These are phyloP conservation scores for Priocnemis perturbator DNA, from an alignment of 2,888 invertebrate genomes.

Conservation along the genomic window DNA sequence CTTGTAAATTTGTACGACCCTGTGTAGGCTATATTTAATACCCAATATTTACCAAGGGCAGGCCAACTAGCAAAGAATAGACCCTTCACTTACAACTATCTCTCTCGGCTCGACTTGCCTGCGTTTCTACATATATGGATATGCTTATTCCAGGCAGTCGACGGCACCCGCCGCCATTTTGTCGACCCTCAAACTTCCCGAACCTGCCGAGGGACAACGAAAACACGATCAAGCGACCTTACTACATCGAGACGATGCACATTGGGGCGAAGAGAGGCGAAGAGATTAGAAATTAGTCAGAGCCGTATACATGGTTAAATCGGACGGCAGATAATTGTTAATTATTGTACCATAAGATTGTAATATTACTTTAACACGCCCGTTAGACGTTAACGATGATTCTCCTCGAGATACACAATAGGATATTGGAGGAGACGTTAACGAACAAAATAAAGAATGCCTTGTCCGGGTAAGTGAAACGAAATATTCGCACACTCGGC, in stretches of 20 bases:
- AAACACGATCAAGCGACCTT: constrained; percentile 22
- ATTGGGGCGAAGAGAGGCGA: constrained; percentile 30
- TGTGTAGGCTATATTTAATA: no score
- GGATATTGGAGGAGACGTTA: constrained; percentile 98
- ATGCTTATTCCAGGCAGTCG: no score
- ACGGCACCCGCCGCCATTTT: no score
- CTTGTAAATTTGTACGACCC: no score
- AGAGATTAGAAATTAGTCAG: constrained; percentile 64
- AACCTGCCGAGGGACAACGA: no score
- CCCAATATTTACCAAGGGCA: no score
- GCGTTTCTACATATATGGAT: no score
- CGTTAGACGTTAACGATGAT: constrained; percentile 82
- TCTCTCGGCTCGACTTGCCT: no score
- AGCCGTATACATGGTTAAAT: constrained; percentile 66
- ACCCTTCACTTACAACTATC: no score
- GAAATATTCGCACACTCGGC: constrained; percentile 70
- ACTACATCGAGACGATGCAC: constrained; percentile 34
- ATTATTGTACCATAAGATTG: constrained; percentile 65
- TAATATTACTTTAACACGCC: constrained; percentile 45
- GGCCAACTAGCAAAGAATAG: no score
- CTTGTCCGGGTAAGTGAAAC: constrained; percentile 91
- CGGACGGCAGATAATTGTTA: constrained; percentile 67
- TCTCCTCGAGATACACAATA: constrained; percentile 98
- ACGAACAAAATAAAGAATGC: constrained; percentile 97
- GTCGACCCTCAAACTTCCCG: no score